Percentiles rank a stretch among this genome's conserved stretches.
These are phyloP conservation scores for Megaceryle alcyon DNA, from an alignment of 2,797 vertebrate species.

Conservation along the genomic window DNA sequence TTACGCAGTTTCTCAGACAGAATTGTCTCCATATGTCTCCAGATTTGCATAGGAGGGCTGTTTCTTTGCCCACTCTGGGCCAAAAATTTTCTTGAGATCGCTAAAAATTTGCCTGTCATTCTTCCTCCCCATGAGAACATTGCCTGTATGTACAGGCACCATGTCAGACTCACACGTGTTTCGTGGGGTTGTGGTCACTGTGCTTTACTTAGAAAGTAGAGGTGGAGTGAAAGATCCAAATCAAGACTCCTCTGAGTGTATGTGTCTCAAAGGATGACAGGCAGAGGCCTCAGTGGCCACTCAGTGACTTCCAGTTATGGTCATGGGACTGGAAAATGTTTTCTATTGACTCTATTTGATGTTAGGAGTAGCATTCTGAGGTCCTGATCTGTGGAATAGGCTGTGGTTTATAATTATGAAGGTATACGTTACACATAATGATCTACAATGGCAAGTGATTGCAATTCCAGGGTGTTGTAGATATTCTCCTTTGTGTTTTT, in stretches of 20 bases:
- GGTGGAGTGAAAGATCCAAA: neutral
- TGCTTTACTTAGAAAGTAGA: neutral
- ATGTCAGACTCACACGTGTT: rapidly evolving
- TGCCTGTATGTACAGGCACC: rapidly evolving
- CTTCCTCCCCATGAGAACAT: rapidly evolving
- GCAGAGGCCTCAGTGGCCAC: rapidly evolving
- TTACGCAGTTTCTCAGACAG: neutral
- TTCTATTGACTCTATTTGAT: rapidly evolving
- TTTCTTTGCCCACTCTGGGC: neutral
- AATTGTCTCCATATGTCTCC: neutral
- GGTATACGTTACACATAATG: neutral
- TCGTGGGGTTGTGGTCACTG: rapidly evolving
- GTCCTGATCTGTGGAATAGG: neutral
- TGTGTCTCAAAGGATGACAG: neutral
- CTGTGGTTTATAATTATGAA: neutral
- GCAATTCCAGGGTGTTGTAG: neutral
- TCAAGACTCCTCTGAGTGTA: rapidly evolving
- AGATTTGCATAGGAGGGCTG: neutral
- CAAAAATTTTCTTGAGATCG: neutral
- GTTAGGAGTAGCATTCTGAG: neutral
- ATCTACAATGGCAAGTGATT: neutral
- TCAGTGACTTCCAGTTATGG: neutral
- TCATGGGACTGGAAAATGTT: neutral
- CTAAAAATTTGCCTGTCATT: neutral
- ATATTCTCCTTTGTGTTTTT: neutral